phyloP scores from a whole-genome alignment of 2,888 invertebrate species.

The Lasius platythorax region DNA sequence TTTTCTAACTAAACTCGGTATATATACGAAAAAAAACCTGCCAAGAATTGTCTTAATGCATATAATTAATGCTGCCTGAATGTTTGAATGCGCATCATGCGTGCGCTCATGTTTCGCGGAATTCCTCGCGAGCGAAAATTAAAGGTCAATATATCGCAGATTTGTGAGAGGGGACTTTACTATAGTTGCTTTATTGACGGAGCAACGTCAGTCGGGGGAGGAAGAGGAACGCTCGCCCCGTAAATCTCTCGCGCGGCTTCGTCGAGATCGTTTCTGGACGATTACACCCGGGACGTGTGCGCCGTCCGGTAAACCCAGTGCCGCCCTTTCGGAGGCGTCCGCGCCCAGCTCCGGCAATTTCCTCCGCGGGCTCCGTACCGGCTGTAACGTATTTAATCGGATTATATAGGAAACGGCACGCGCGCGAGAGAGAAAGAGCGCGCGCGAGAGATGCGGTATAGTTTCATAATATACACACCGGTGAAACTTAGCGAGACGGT shows the following conservation, averaged over 20 bases:
- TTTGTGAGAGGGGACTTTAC: neutral
- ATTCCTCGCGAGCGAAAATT: neutral
- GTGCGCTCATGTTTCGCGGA: neutral
- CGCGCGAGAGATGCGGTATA: slow-evolving; percentile 32
- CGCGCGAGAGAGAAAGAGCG: neutral
- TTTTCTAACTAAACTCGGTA: no score
- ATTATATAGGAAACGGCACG: slow-evolving; percentile 58
- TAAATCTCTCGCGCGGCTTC: slow-evolving; percentile 34
- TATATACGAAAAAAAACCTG: no score
- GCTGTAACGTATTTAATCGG: slow-evolving; percentile 65
- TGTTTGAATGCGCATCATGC: neutral
- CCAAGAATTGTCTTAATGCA: neutral
- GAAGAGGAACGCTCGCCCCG: neutral
- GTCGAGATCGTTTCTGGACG: slow-evolving; percentile 40
- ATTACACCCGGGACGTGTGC: slow-evolving; percentile 41
- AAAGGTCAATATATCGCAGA: neutral
- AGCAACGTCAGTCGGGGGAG: neutral
- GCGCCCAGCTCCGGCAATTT: slow-evolving; percentile 41
- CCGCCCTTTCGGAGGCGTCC: slow-evolving; percentile 40
- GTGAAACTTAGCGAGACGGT: slow-evolving; percentile 54
- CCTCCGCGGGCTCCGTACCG: slow-evolving; percentile 40
- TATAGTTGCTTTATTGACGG: slow-evolving; percentile 30
- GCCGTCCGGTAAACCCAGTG: slow-evolving; percentile 59
- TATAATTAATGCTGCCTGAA: neutral
- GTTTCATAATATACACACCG: slow-evolving; percentile 49